phyloP scores from a whole-genome alignment of 37 sponge, comb jelly and placozoan genomes.

The Ephydatia muelleri region DNA sequence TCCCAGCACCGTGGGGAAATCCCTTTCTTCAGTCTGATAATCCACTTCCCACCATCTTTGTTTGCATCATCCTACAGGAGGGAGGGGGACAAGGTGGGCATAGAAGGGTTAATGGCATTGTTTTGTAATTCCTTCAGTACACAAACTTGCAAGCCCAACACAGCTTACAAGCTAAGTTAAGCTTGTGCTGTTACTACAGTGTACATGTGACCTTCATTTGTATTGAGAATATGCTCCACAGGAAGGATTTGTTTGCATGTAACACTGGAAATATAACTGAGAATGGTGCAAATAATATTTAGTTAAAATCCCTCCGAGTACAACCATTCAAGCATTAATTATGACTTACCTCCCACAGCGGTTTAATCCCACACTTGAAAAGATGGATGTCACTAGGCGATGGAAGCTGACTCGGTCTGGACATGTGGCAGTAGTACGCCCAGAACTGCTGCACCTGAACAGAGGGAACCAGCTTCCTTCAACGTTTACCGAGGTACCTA shows the following conservation, averaged over 20 bases:
- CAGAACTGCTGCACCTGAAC: slow-evolving; percentile 88
- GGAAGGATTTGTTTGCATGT: too few relatives aligned
- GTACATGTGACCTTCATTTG: too few relatives aligned
- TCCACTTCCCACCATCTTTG: slow-evolving; percentile 93
- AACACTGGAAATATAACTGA: too few relatives aligned
- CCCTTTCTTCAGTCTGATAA: slow-evolving; percentile 86
- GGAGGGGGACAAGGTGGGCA: not conserved
- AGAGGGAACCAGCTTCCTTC: not conserved
- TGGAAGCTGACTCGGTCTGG: slow-evolving; percentile 71
- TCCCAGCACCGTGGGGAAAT: slow-evolving; percentile 91
- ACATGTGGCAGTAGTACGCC: slow-evolving; percentile 79
- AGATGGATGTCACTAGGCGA: slow-evolving; percentile 81
- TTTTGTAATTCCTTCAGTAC: too few relatives aligned
- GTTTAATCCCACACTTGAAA: slow-evolving; percentile 89
- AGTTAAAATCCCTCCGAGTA: too few relatives aligned
- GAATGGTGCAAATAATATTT: too few relatives aligned
- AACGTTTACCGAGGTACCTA: not conserved
- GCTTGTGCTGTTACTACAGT: too few relatives aligned
- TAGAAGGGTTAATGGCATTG: not conserved
- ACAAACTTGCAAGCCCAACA: too few relatives aligned
- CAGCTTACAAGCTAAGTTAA: too few relatives aligned
- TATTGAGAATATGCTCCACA: too few relatives aligned
- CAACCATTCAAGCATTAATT: too few relatives aligned
- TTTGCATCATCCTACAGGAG: slow-evolving; percentile 87
- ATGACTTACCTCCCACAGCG: slow-evolving; percentile 88